phyloP scores from a whole-genome alignment of 2,113 vertebrate genomes.

The Phaethornis superciliosus region DNA sequence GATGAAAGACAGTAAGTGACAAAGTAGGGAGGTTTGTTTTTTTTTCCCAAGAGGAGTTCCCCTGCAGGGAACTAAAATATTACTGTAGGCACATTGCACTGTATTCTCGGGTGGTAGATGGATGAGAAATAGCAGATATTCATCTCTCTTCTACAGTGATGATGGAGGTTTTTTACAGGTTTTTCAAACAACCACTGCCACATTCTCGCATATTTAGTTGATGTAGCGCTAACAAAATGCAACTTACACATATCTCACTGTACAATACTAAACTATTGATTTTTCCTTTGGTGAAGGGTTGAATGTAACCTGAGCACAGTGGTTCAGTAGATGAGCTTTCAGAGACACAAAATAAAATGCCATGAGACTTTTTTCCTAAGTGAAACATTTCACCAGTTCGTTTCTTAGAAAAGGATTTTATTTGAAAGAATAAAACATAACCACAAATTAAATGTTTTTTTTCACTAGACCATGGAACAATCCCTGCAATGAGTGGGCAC shows the following conservation, averaged over 20 bases:
- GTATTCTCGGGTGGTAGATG: neutral
- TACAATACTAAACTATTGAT: neutral
- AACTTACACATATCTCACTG: neutral
- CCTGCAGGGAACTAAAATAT: neutral
- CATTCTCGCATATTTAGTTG: neutral
- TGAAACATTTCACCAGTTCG: neutral
- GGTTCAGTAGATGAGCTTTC: neutral
- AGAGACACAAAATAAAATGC: neutral
- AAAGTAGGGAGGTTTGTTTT: neutral
- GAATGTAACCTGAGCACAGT: neutral
- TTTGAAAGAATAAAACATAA: constrained; percentile 16
- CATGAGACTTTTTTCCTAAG: neutral
- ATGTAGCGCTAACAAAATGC: neutral
- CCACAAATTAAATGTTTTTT: neutral
- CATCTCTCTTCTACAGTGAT: neutral
- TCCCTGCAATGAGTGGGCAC: neutral
- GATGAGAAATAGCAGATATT: neutral
- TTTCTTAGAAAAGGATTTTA: constrained; percentile 7
- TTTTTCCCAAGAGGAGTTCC: neutral
- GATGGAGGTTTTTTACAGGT: neutral
- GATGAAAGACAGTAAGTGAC: neutral
- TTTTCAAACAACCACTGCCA: neutral
- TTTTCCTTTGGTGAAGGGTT: neutral
- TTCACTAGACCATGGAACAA: constrained; percentile 18
- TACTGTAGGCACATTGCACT: neutral